These are phyloP conservation scores for Hirudinaria manillensis DNA, from an alignment of 2,888 invertebrate genomes.

Conservation along the genomic window DNA sequence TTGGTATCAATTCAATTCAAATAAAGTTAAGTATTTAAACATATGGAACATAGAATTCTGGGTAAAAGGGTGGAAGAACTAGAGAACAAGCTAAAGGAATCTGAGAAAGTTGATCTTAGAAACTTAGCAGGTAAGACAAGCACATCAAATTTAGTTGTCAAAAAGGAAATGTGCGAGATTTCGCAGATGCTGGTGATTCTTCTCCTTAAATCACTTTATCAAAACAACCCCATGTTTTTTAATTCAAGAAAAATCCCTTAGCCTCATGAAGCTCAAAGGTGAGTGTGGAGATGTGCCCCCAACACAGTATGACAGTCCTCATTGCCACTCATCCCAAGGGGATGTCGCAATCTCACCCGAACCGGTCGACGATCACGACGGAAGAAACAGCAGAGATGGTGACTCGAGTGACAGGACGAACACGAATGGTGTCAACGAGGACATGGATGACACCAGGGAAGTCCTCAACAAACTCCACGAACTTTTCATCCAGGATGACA, in stretches of 20 bases:
- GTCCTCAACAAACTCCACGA: conserved; percentile 13
- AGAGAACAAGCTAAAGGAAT: conserved; percentile 66
- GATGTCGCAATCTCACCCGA: not conserved
- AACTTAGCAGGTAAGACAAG: conserved; percentile 43
- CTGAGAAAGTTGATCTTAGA: conserved; percentile 53
- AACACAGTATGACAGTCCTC: too few relatives aligned
- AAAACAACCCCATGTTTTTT: not conserved
- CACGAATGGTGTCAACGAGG: not conserved
- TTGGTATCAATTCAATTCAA: not conserved
- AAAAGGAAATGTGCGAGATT: too few relatives aligned
- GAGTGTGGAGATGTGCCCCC: not conserved
- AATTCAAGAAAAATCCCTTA: conserved; percentile 11
- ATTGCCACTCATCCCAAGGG: not conserved
- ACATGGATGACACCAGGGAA: not conserved
- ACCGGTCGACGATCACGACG: not conserved
- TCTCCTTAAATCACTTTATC: too few relatives aligned
- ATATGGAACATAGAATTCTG: conserved; percentile 70
- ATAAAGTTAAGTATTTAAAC: conserved; percentile 70
- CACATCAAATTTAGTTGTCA: too few relatives aligned
- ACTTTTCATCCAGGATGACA: conserved; percentile 11
- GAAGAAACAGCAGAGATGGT: not conserved
- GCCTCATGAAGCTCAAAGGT: conserved; percentile 12
- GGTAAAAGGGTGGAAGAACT: conserved; percentile 75
- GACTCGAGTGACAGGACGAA: not conserved
- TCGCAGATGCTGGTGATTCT: too few relatives aligned